Evolutionary conservation across 1,140 invertebrate genomes (phyloP), one percentile per base, ranked within the genome.

Genomic region (Meloidogyne floridensis): DNA sequence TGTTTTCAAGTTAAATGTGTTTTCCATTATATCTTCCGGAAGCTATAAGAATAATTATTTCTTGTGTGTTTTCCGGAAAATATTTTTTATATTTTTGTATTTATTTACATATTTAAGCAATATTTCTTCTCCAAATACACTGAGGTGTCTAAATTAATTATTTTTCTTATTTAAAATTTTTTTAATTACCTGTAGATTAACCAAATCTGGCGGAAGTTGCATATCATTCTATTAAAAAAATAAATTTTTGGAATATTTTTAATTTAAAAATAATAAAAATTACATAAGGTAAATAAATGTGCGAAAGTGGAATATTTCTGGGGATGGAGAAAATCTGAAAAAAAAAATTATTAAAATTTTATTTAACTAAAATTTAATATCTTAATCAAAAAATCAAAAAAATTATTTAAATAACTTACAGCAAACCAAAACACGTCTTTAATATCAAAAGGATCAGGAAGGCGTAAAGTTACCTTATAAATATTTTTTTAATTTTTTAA

Each of bases 401-500:
- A 32, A 32, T 1, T 32, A 32, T 32, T 32, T 9, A 20, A 18
- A 79, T 72, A 79, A 79, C n/a, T 43, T 72, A 87, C 85, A 20
- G 88, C 85, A 76, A 88, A 87, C 87, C 87, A 88, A 73, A 88
- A 88, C 3, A 88, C 87, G 72, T 88, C 87, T 82, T 86, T 87
- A 18, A 88, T 89, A 65, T 89, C 86, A 47, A 89, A 43, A 54
- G 81, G 56, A 3, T 86, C 87, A 3, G 87, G 87, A 15, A 88
- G 75, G 56, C 88, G 59, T 15, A 88, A 65, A 54, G 51, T 77
- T 15, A 77, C 75, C 75, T 77, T 42, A n/a, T n/a, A n/a, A n/a
- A n/a, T n/a, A 77, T 9, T 56, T n/a, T 65, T 65, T 65, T 32
- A n/a, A 32, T 32, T 32, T 56, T 32, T 15, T 42, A 15, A 59